Conservation (phyloP, 2,888 invertebrate species). For the Coecobrya sp. region DNA sequence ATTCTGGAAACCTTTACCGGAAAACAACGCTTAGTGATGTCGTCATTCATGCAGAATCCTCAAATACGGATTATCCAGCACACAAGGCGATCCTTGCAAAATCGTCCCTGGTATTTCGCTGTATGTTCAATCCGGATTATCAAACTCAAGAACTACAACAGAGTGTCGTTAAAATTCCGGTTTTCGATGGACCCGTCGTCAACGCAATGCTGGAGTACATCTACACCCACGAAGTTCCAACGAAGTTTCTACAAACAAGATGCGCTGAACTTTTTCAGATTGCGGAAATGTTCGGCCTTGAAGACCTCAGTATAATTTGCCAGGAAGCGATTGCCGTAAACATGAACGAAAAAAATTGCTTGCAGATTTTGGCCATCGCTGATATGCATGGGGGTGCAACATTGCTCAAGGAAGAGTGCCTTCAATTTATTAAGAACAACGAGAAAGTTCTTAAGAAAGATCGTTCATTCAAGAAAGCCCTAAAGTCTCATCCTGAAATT, state of each 20-base stretch:
- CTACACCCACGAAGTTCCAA: neutral
- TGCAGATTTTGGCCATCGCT: neutral
- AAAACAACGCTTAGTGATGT: conserved; percentile 1
- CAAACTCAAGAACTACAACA: neutral
- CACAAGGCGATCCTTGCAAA: conserved; percentile 13
- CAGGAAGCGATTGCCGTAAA: neutral
- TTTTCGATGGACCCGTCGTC: conserved; percentile 11
- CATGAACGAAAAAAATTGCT: neutral
- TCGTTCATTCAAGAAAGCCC: neutral
- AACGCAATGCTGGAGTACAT: conserved; percentile 27
- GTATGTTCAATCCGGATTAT: neutral
- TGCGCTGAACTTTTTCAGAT: conserved; percentile 12
- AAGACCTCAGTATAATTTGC: neutral
- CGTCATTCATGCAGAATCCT: neutral
- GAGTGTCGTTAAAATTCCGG: neutral
- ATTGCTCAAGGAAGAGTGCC: neutral
- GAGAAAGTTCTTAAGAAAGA: neutral
- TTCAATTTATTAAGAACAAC: neutral
- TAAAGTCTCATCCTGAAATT: neutral
- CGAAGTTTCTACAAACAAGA: neutral
- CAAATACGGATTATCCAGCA: neutral
- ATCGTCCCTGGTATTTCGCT: neutral
- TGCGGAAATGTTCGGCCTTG: conserved; percentile 28
- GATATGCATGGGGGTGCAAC: neutral
- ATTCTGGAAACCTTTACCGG: neutral